Percentiles rank a stretch among this genome's conserved stretches.
These are phyloP conservation scores for Nothura maculosa DNA, from an alignment of 2,797 vertebrate species.

Conservation along the genomic window DNA sequence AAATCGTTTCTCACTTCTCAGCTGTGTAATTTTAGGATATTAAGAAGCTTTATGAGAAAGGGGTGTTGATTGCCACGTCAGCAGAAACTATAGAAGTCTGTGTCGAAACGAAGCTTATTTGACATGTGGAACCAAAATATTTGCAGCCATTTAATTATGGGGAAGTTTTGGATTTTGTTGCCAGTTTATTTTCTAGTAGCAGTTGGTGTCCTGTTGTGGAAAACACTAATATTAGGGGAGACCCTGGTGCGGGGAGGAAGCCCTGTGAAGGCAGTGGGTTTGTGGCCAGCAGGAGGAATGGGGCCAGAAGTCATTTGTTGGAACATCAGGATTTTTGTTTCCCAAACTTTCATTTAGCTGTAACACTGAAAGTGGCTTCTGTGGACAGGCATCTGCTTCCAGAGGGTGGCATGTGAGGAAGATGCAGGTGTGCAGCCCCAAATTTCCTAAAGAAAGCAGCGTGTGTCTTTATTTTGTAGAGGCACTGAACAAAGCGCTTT, in stretches of 20 bases:
- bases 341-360: not conserved
- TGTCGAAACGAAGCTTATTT: constrained; percentile 78
- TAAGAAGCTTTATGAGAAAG: constrained; percentile 72
- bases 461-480: not conserved
- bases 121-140: constrained; percentile 70
- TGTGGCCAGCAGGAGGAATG: not conserved
- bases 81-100: constrained; percentile 73
- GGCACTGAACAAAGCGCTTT: not conserved
- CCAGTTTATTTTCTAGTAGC: constrained; percentile 12
- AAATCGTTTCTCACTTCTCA: constrained; percentile 71
- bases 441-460: not conserved
- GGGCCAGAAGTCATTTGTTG: not conserved
- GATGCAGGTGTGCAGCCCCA: not conserved
- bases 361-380: not conserved
- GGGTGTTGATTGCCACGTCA: constrained; percentile 76
- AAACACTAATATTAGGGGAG: not conserved
- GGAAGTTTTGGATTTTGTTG: constrained; percentile 36
- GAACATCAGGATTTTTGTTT: not conserved
- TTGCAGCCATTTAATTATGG: constrained; percentile 56
- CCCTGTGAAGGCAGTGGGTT: not conserved
- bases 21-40: constrained; percentile 77
- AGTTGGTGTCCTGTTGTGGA: constrained; percentile 59
- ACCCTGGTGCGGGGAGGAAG: constrained; percentile 26
- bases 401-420: not conserved
- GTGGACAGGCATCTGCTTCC: not conserved